Evolutionary conservation across 2,888 invertebrate genomes (phyloP).

Genomic region (Hirtodrosophila cameraria): DNA sequence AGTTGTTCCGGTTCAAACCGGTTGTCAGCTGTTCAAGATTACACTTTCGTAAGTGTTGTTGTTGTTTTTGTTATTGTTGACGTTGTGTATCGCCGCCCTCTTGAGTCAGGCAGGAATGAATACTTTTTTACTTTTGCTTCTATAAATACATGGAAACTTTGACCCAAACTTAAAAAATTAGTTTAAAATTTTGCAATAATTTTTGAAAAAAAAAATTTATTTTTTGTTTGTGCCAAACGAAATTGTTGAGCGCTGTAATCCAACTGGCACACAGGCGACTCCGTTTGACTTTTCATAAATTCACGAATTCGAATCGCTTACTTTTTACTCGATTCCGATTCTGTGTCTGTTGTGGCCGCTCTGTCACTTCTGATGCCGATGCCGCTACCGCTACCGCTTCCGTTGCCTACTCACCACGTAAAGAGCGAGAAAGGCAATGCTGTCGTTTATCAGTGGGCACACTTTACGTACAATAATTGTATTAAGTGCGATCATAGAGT

Average conservation of each 20-base stretch:
- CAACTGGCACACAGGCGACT: conserved; percentile 24
- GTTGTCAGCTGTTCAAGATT: conserved; percentile 6
- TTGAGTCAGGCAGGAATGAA: conserved; percentile 9
- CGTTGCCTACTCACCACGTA: conserved; percentile 27
- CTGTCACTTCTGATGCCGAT: conserved; percentile 1
- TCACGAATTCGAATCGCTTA: conserved; percentile 39
- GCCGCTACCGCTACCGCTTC: conserved; percentile 27
- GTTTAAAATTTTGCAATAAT: conserved; percentile 9
- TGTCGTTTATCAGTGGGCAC: conserved; percentile 50
- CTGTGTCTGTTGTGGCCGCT: conserved; percentile 13
- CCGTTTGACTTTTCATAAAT: conserved; percentile 20
- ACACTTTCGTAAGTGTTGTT: background rate
- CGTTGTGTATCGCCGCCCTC: conserved; percentile 10
- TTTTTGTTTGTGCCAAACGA: conserved; percentile 18
- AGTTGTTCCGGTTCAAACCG: conserved; percentile 9
- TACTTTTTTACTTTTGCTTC: conserved; percentile 12
- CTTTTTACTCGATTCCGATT: conserved; percentile 35
- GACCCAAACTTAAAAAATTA: conserved; percentile 19
- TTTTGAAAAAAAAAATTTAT: conserved; percentile 1
- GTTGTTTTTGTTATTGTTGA: conserved; percentile 2
- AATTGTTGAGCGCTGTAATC: conserved; percentile 26
- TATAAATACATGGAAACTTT: conserved; percentile 39
- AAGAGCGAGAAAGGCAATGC: conserved; percentile 20
- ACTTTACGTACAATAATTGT: conserved; percentile 19
- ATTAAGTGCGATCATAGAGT: conserved; percentile 27